phyloP scores from a whole-genome alignment of 2,113 vertebrate species.

The Chaenocephalus aceratus region DNA sequence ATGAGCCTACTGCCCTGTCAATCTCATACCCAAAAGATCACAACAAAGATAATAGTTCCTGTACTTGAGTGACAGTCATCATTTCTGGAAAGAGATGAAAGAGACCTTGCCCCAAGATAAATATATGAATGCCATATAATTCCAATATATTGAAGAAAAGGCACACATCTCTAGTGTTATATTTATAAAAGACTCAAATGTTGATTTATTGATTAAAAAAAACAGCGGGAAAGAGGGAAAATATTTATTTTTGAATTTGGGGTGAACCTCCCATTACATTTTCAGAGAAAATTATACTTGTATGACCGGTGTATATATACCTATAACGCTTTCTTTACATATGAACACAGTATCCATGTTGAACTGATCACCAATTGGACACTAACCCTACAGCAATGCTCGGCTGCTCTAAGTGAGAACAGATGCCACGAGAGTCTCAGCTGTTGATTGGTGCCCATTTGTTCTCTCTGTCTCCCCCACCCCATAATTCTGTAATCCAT shows the following conservation, averaged over 20 bases:
- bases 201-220: no score
- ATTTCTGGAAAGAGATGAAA: no score
- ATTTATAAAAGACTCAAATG: no score
- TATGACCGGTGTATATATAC: neutral
- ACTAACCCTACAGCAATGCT: slow-evolving; percentile 33
- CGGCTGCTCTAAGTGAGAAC: slow-evolving; percentile 62
- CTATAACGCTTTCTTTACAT: neutral
- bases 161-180: no score
- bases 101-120: no score
- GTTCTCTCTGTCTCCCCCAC: slow-evolving; percentile 35
- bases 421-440: slow-evolving; percentile 69
- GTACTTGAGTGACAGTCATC: no score
- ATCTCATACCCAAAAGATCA: neutral
- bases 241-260: no score
- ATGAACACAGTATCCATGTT: neutral
- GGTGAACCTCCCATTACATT: neutral
- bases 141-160: no score
- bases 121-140: no score
- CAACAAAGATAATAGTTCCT: no score
- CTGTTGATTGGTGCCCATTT: slow-evolving; percentile 72
- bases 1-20: neutral
- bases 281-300: neutral
- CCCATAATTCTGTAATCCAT: slow-evolving; percentile 56
- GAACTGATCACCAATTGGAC: slow-evolving; percentile 29
- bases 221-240: no score